Evolutionary conservation across 2,113 vertebrate species (phyloP).

Genomic region (Sterrhoptilus dennistouni): DNA sequence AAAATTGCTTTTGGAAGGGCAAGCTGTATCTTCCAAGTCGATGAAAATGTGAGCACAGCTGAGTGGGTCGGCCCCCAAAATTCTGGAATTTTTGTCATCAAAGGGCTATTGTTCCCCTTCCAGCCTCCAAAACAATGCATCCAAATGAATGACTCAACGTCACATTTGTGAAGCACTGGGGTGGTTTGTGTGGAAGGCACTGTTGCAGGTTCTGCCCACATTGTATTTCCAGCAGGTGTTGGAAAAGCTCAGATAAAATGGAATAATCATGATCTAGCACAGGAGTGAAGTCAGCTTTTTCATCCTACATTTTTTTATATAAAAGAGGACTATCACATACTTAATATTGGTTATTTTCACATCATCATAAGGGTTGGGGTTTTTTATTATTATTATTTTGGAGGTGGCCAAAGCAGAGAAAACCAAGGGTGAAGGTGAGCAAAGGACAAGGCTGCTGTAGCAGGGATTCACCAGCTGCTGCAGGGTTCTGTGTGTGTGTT

Average conservation of each 20-base stretch:
- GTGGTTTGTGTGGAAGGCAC: neutral
- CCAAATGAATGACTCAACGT: neutral
- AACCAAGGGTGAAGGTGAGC: neutral
- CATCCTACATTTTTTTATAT: neutral
- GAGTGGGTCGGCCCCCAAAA: neutral
- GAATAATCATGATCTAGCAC: neutral
- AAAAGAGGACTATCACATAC: neutral
- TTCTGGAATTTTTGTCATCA: neutral
- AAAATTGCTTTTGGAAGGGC: neutral
- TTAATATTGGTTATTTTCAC: neutral
- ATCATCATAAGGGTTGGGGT: neutral
- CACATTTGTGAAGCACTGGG: neutral
- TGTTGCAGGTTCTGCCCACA: neutral
- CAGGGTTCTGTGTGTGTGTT: neutral
- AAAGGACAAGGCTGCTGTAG: neutral
- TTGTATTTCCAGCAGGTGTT: neutral
- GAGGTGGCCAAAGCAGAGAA: neutral
- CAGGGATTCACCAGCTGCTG: neutral
- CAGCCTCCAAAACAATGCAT: neutral
- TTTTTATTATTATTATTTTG: neutral
- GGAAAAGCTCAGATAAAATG: neutral
- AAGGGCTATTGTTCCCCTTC: neutral
- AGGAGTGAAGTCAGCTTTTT: neutral
- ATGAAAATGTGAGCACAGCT: neutral
- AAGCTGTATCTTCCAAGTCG: neutral